A percentile compares a stretch with the other conserved stretches of the same genome.
Evolutionary conservation across 92 coral and sea anemone genomes (phyloP).

Genomic region (Siderastrea siderea): DNA sequence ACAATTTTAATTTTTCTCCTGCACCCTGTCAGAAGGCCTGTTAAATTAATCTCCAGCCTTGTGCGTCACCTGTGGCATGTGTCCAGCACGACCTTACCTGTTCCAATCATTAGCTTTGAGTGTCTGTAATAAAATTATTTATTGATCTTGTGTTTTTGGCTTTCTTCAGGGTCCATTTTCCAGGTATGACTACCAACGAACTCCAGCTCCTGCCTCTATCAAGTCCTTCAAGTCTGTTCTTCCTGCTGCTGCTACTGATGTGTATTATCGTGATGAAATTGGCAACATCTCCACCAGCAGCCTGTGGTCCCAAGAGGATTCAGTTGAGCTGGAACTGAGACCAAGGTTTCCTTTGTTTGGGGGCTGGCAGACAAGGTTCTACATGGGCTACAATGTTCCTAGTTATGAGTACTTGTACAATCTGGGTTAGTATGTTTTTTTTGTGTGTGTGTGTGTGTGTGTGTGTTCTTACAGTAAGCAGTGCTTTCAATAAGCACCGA

Average conservation of each 20-base stretch:
- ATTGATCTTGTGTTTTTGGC: background rate
- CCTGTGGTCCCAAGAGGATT: conserved; percentile 89
- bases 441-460: too few relatives aligned
- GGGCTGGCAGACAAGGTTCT: conserved; percentile 98
- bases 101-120: too few relatives aligned
- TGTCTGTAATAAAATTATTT: too few relatives aligned
- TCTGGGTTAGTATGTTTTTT: conserved; percentile 65
- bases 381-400: conserved; percentile 96
- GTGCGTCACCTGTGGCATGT: too few relatives aligned
- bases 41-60: too few relatives aligned
- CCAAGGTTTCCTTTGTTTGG: conserved; percentile 99
- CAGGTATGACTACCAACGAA: conserved; percentile 97
- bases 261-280: conserved; percentile 97
- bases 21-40: too few relatives aligned
- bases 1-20: too few relatives aligned
- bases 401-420: conserved; percentile 92
- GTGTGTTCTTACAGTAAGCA: too few relatives aligned
- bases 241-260: conserved; percentile 98
- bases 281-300: conserved; percentile 98
- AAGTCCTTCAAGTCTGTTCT: conserved; percentile 94
- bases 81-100: too few relatives aligned
- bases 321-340: conserved; percentile 92
- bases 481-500: too few relatives aligned
- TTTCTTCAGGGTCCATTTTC: conserved; percentile 92
- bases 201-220: conserved; percentile 95